phyloP scores from a whole-genome alignment of 2,888 invertebrate genomes.

The Papilio protenor region DNA sequence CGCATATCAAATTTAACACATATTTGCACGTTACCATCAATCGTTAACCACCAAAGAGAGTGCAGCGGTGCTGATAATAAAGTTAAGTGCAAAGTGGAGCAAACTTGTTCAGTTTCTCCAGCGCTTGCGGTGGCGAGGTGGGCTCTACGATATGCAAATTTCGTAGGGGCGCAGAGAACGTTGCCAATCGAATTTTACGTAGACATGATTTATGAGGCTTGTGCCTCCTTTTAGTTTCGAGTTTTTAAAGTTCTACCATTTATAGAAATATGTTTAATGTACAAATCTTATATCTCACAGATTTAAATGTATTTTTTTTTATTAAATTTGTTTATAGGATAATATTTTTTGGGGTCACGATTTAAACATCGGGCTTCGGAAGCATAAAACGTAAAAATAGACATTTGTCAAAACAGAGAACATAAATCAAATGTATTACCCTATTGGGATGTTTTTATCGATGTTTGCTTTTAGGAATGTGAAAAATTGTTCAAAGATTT shows the following conservation, averaged over 20 bases:
- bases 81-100: conserved; percentile 38
- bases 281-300: no score
- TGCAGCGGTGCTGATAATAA: conserved; percentile 37
- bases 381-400: conserved; percentile 4
- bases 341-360: background rate
- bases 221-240: background rate
- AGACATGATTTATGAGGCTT: conserved; percentile 16
- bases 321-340: background rate
- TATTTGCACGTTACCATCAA: background rate
- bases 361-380: background rate
- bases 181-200: conserved; percentile 22
- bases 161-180: conserved; percentile 43
- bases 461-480: conserved; percentile 11
- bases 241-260: background rate
- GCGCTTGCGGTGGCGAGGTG: conserved; percentile 41
- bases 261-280: no score
- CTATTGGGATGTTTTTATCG: conserved; percentile 12
- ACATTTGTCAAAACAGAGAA: background rate
- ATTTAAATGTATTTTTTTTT: no score
- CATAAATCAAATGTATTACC: conserved; percentile 16
- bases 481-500: background rate
- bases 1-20: background rate
- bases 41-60: conserved; percentile 19
- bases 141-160: conserved; percentile 58
- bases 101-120: conserved; percentile 22